These are phyloP conservation scores for Eurytoma adleriae DNA, from an alignment of 2,888 invertebrate genomes.

Conservation along the genomic window DNA sequence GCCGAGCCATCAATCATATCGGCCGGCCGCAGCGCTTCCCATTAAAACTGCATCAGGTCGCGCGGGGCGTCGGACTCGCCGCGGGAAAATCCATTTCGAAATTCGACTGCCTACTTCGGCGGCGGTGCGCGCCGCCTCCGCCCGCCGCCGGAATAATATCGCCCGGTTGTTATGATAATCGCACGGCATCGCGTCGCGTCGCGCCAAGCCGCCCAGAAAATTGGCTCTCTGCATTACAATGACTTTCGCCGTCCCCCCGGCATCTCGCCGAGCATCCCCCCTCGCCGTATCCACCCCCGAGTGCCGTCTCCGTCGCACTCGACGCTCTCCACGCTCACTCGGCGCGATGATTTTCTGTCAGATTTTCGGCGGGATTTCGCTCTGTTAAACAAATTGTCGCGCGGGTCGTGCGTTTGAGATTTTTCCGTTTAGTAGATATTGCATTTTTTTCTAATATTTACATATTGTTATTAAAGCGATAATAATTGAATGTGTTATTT, in stretches of 20 bases:
- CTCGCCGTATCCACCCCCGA: constrained; percentile 25
- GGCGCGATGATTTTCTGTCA: neutral
- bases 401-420: too few species aligned
- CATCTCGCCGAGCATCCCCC: constrained; percentile 1
- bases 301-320: neutral
- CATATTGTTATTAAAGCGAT: too few species aligned
- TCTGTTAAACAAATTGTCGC: too few species aligned
- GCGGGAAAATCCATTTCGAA: constrained; percentile 66
- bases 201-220: constrained; percentile 76
- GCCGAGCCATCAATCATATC: constrained; percentile 72
- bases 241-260: constrained; percentile 67
- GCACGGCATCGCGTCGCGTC: constrained; percentile 72
- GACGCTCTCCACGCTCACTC: neutral
- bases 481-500: too few species aligned
- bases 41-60: constrained; percentile 74
- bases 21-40: constrained; percentile 67
- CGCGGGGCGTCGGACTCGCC: constrained; percentile 47
- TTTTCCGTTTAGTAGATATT: too few species aligned
- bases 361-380: neutral
- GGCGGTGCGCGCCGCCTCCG: constrained; percentile 37
- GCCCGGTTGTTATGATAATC: constrained; percentile 76
- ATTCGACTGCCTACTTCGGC: constrained; percentile 52
- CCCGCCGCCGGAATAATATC: constrained; percentile 72
- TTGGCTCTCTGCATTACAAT: constrained; percentile 77
- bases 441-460: too few species aligned